Evolutionary conservation across 2,113 vertebrate genomes (phyloP).

Genomic region (Calidris pygmaea): DNA sequence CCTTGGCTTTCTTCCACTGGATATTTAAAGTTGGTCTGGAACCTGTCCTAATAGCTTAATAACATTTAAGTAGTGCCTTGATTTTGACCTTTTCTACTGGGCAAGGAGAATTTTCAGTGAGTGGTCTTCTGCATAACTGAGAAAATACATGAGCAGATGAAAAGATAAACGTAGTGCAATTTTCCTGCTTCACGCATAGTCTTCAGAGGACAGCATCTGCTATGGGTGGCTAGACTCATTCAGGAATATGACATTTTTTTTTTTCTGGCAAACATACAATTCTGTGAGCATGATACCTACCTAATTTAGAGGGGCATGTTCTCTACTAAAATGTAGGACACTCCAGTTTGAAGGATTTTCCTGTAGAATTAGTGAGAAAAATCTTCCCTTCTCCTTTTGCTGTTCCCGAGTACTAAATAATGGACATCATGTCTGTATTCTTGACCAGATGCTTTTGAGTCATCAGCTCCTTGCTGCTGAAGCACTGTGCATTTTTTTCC

Average conservation of each 20-base stretch:
- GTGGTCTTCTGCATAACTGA: not conserved
- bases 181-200: not conserved
- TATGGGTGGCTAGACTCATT: not conserved
- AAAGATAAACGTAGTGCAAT: not conserved
- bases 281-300: not conserved
- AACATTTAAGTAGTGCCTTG: not conserved
- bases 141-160: not conserved
- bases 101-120: not conserved
- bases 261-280: not conserved
- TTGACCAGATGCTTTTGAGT: not conserved
- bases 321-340: not conserved
- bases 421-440: not conserved
- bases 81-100: not conserved
- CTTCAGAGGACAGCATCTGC: not conserved
- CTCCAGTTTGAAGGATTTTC: not conserved
- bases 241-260: not conserved
- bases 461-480: not conserved
- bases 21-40: not conserved
- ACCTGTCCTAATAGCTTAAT: not conserved
- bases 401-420: not conserved
- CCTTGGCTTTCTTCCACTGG: not conserved
- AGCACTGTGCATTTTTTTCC: not conserved
- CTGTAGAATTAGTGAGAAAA: not conserved
- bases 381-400: not conserved
- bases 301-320: not conserved